Base-by-base conservation (phyloP, 35 echinoderm and acorn worm species). In the Holothuria glaberrima region DNA sequence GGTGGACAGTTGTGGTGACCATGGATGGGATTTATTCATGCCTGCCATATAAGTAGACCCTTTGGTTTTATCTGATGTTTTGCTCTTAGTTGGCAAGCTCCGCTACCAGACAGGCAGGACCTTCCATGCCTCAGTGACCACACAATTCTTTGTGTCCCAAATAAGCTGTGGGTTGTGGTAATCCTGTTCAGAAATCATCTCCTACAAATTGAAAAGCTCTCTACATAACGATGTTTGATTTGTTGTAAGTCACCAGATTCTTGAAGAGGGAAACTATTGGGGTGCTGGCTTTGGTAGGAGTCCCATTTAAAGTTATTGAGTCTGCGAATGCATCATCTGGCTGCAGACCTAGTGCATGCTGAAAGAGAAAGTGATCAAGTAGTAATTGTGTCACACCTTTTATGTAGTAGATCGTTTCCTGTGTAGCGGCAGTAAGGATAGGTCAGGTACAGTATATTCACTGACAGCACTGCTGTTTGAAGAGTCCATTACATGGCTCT, bases 101-200 rank as follows among this genome's bases (percentile, higher is more conserved):
- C 41, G 4, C 74, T 38, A 17, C 20, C 69, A 31, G 38, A 20
- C 13, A 10, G 50, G 74, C n/a, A 48, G 74, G 20, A 48, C 19
- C 38, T 19, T 31, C 16, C 16, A 78, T 48, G 74, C 74, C 25
- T 48, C 44, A 48, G 44, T 78, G 74, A 78, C 2, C 74, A 48
- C 19, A 4, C 74, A 9, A 54, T 48, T 78, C 50, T 48, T 48
- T 16, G 31, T 2, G 33, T 41, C 2, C 34, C 34, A 9, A 75
- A 75, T 75, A 75, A 75, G 28, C 71, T 75, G 9, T 45, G 34
- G 71, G 71, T 75, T 45, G 71, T 75, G 21, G 31, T 75, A 75
- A 75, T 75, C 71, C 44, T 75, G 71, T 75, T 75, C 44, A 75
- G 71, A 75, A 75, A 78, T 48, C 74, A 50, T 48, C 74, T 26